Percentiles rank a stretch among this genome's conserved stretches.
Conservation (phyloP, 35 echinoderm and acorn worm species). For the Patiria miniata region DNA sequence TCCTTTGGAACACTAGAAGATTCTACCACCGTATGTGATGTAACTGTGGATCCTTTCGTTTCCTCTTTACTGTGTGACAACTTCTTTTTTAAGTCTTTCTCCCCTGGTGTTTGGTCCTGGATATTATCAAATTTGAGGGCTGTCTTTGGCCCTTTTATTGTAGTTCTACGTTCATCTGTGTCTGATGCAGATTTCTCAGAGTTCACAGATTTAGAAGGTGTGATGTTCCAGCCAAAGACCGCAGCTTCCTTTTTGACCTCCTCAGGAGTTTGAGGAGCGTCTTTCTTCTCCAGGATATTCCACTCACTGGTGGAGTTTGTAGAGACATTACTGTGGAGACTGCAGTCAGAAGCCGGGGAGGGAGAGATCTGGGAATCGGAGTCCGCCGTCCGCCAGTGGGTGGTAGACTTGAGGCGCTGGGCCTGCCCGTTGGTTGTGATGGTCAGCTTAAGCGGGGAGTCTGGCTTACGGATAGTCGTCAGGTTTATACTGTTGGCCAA, state of each 20-base stretch:
- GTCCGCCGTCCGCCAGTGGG: constrained; percentile 70
- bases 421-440: constrained; percentile 89
- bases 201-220: constrained; percentile 31
- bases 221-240: constrained; percentile 54
- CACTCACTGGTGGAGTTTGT: constrained; percentile 89
- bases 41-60: constrained; percentile 4
- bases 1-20: neutral
- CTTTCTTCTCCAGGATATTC: constrained; percentile 71
- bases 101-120: neutral
- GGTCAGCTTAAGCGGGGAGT: constrained; percentile 84
- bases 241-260: constrained; percentile 53
- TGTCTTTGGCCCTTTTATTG: neutral
- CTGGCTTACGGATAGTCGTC: constrained; percentile 73
- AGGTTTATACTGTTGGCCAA: constrained; percentile 78
- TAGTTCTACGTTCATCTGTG: neutral
- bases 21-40: neutral
- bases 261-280: constrained; percentile 18
- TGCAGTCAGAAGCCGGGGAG: constrained; percentile 80
- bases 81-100: neutral
- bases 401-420: constrained; percentile 73
- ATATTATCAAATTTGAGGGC: neutral
- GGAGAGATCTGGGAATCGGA: constrained; percentile 72
- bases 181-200: constrained; percentile 1
- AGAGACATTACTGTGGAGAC: constrained; percentile 74
- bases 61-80: neutral